A percentile compares a stretch with the other conserved stretches of the same genome.
phyloP scores from a whole-genome alignment of 2,113 vertebrate genomes.

The Mastomys coucha region DNA sequence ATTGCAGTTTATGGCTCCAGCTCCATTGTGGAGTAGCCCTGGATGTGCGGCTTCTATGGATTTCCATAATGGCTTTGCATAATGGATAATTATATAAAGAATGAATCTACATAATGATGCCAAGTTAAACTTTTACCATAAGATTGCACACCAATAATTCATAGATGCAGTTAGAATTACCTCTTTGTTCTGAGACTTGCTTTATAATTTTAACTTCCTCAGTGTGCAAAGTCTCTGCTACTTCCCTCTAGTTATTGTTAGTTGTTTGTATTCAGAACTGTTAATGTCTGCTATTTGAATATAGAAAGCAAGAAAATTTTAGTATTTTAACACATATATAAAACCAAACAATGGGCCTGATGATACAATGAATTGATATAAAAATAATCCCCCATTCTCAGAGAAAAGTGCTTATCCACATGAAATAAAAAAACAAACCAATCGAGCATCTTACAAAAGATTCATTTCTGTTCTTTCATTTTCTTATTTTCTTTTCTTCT shows the following conservation, averaged over 20 bases:
- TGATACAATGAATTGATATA: constrained; percentile 42
- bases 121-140: constrained; percentile 83
- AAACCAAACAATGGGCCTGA: constrained; percentile 6
- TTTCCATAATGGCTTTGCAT: constrained; percentile 84
- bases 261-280: constrained; percentile 79
- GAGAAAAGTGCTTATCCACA: constrained; percentile 33
- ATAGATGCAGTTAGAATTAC: constrained; percentile 82
- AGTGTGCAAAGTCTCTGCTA: constrained; percentile 62
- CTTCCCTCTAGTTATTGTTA: constrained; percentile 45
- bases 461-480: neutral
- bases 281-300: constrained; percentile 76
- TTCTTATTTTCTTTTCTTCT: neutral
- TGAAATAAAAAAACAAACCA: constrained; percentile 37
- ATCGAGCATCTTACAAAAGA: neutral
- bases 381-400: constrained; percentile 38
- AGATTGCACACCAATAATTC: constrained; percentile 83
- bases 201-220: constrained; percentile 75
- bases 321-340: constrained; percentile 62
- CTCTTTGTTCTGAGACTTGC: constrained; percentile 81
- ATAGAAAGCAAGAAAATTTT: constrained; percentile 26
- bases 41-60: constrained; percentile 76
- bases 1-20: constrained; percentile 68
- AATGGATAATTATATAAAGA: constrained; percentile 86
- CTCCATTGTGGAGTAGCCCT: constrained; percentile 28
- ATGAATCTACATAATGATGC: constrained; percentile 83